Base-by-base conservation (phyloP, 2,888 invertebrate genomes). In the Trissoscelio sp. region DNA sequence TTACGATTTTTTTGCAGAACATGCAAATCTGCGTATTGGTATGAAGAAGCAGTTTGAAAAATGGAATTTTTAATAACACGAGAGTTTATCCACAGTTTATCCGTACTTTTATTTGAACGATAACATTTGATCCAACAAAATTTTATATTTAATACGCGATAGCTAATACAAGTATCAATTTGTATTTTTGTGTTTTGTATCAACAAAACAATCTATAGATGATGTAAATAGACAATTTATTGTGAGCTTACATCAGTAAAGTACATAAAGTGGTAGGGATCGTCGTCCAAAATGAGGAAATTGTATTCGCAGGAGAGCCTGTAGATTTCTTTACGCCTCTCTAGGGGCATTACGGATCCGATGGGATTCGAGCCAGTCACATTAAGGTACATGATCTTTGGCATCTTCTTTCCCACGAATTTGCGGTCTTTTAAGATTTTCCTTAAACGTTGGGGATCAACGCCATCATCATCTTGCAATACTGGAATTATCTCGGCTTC, bases 361-460 rank as follows among this genome's bases (percentile, higher is more conserved):
- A 95, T 95, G 0, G 96, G 96, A 88, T 97, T 97, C 22, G 94
- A 94, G 0, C 95, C 96, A 9, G 95, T 96, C 0, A 96, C 95
- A 82, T 96, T 96, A 6, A 95, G 88, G 91, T 96, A 96, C 88
- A 96, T 91, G 67, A 95, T 87, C 89, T 94, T 95, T 0, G 96
- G 96, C 94, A 95, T 95, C 87, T 92, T 93, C 83, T 92, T 92
- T 0, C 90, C 88, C n/a, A 86, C 83, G 9, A 84, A 55, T 62
- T 86, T 64, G 83, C 93, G 92, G 53, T 92, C 92, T 60, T 93
- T 92, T 31, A 96, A 91, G 0, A 93, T 92, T 3, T 93, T 89
- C 69, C 93, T 92, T 0, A 97, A 90, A 14, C 92, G 88, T 60
- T 93, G 93, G 0, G 96, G 95, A 28, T 93, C 92, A 75, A 96